A percentile compares a stretch with the other conserved stretches of the same genome.
These are phyloP conservation scores for Glyptemys insculpta DNA, from an alignment of 2,797 vertebrate species.

Conservation along the genomic window DNA sequence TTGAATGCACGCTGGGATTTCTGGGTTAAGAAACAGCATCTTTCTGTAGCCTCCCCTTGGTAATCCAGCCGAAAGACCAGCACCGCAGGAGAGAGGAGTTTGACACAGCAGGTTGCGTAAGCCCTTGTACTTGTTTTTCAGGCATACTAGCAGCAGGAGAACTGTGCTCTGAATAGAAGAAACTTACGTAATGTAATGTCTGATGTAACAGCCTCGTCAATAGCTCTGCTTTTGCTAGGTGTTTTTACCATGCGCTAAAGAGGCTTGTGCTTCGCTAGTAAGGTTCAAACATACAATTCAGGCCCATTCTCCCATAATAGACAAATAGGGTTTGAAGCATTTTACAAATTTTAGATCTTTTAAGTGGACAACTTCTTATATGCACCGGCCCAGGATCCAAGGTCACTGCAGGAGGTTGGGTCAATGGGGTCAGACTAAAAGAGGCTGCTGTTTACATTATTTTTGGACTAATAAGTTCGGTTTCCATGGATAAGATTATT, in stretches of 20 bases:
- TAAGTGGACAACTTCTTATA: neutral
- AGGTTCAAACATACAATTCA: neutral
- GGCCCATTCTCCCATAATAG: neutral
- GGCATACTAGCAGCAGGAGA: neutral
- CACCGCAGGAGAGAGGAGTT: neutral
- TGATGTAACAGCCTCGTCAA: neutral
- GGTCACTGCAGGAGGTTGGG: accelerated
- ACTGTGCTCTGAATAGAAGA: too few relatives aligned
- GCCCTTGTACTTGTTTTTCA: neutral
- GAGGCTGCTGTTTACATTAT: neutral
- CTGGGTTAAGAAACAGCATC: neutral
- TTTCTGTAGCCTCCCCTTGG: neutral
- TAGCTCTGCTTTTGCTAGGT: neutral
- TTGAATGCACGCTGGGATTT: neutral
- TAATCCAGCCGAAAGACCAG: neutral
- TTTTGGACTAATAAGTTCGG: neutral
- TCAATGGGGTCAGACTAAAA: neutral
- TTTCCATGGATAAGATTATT: neutral
- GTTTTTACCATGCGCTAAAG: neutral
- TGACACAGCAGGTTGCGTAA: neutral
- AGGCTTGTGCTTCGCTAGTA: neutral
- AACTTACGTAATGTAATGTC: too few relatives aligned
- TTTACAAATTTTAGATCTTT: neutral
- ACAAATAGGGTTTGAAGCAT: neutral
- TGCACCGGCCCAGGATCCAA: neutral